Percentiles rank a stretch among this genome's conserved stretches.
Evolutionary conservation across 2,888 invertebrate species (phyloP).

Genomic region (Pyralis farinalis): DNA sequence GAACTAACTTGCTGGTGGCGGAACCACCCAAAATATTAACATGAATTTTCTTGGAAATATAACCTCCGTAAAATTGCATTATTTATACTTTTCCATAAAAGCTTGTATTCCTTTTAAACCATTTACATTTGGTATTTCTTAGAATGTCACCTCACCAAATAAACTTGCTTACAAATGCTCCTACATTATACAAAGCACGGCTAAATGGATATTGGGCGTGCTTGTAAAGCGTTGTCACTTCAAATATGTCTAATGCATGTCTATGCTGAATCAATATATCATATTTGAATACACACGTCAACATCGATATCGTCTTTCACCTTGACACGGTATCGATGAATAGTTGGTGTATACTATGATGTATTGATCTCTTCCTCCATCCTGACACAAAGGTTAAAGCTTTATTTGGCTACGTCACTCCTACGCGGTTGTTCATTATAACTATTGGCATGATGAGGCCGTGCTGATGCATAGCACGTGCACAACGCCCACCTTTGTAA

Average conservation of each 20-base stretch:
- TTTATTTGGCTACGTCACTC: slow-evolving; percentile 55
- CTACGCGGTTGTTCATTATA: slow-evolving; percentile 41
- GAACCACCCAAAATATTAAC: too few relatives aligned
- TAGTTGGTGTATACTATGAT: slow-evolving; percentile 22
- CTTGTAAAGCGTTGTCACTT: neutral
- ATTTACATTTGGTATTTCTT: too few relatives aligned
- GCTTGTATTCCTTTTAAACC: too few relatives aligned
- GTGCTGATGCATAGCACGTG: slow-evolving; percentile 55
- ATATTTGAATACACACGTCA: slow-evolving; percentile 1
- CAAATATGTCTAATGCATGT: neutral
- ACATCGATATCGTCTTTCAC: slow-evolving; percentile 16
- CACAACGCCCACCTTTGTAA: slow-evolving; percentile 44
- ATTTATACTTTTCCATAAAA: too few relatives aligned
- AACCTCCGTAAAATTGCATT: too few relatives aligned
- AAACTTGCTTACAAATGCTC: too few relatives aligned
- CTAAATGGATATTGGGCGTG: too few relatives aligned
- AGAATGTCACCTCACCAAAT: too few relatives aligned
- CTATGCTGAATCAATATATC: neutral
- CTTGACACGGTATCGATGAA: slow-evolving; percentile 20
- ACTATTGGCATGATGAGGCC: slow-evolving; percentile 38
- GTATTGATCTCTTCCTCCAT: slow-evolving; percentile 26
- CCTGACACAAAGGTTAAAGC: slow-evolving; percentile 43
- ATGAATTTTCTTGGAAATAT: too few relatives aligned
- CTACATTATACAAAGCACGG: too few relatives aligned
- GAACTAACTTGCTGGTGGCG: too few relatives aligned